phyloP scores from a whole-genome alignment of 1,140 invertebrate genomes.

The Mycetomoellerius zeteki region DNA sequence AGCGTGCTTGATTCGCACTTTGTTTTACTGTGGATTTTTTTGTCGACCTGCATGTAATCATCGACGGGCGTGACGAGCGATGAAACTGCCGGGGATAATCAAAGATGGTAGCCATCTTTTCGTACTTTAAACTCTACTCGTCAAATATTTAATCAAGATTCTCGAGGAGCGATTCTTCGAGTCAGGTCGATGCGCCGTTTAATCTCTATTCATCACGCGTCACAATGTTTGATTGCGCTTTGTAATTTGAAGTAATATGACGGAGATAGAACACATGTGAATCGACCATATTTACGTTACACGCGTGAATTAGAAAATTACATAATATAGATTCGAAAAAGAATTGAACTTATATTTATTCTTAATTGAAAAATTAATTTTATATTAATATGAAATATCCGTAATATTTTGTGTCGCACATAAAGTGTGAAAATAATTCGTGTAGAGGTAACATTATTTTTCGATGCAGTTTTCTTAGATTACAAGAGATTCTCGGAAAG shows the following conservation, averaged over 20 bases:
- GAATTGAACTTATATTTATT: constrained; percentile 1
- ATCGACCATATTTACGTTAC: not conserved
- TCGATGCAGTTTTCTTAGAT: not conserved
- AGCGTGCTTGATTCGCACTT: constrained; percentile 12
- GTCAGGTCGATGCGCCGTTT: constrained; percentile 9
- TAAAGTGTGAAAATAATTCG: not conserved
- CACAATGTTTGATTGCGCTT: constrained; percentile 5
- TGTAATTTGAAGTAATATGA: not conserved
- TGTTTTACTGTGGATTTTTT: not conserved
- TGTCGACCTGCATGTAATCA: not conserved
- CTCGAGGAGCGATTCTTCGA: not conserved
- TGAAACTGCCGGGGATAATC: not conserved
- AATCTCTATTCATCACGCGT: not conserved
- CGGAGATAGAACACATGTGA: not conserved
- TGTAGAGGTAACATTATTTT: not conserved
- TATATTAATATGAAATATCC: not conserved
- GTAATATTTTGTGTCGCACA: not conserved
- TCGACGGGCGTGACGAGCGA: not conserved
- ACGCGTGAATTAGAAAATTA: not conserved
- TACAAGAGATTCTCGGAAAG: not conserved
- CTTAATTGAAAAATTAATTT: not conserved
- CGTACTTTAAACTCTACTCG: constrained; percentile 56
- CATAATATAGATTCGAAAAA: not conserved
- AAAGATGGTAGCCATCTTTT: not conserved
- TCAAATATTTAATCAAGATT: constrained; percentile 59